phyloP scores from a whole-genome alignment of 2,888 invertebrate genomes.

The Parnassius smintheus region DNA sequence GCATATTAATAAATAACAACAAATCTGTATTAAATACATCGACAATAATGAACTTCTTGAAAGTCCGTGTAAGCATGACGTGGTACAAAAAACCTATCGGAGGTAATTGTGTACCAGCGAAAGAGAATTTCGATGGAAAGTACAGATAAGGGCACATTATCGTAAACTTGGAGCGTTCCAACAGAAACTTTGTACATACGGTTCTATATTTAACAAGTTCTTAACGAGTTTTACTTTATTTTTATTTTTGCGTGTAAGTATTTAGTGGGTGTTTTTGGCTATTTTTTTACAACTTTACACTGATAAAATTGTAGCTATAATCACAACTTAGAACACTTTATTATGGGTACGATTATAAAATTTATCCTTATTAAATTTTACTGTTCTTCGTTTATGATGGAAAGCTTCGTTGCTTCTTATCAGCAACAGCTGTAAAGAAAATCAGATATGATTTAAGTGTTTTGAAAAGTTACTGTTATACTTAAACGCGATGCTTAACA shows the following conservation, averaged over 20 bases:
- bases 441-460: too few species aligned
- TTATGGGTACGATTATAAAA: conserved; percentile 34
- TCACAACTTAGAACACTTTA: conserved; percentile 39
- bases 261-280: conserved; percentile 37
- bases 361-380: conserved; percentile 17
- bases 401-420: conserved; percentile 22
- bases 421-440: conserved; percentile 14
- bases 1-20: too few species aligned
- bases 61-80: conserved; percentile 58
- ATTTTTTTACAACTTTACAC: conserved; percentile 49
- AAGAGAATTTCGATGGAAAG: conserved; percentile 68
- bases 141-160: conserved; percentile 67
- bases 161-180: conserved; percentile 62
- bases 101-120: conserved; percentile 73
- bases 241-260: conserved; percentile 62
- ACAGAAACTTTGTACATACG: conserved; percentile 59
- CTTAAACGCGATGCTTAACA: too few species aligned
- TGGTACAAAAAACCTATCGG: conserved; percentile 70
- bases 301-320: conserved; percentile 39
- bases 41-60: conserved; percentile 29
- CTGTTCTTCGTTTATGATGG: conserved; percentile 13
- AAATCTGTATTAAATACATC: conserved; percentile 31
- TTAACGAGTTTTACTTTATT: conserved; percentile 50
- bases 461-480: too few species aligned
- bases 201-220: conserved; percentile 49